A percentile compares a stretch with the other conserved stretches of the same genome.
Conservation (phyloP, 2,113 vertebrate genomes). For the Chionomys nivalis region DNA sequence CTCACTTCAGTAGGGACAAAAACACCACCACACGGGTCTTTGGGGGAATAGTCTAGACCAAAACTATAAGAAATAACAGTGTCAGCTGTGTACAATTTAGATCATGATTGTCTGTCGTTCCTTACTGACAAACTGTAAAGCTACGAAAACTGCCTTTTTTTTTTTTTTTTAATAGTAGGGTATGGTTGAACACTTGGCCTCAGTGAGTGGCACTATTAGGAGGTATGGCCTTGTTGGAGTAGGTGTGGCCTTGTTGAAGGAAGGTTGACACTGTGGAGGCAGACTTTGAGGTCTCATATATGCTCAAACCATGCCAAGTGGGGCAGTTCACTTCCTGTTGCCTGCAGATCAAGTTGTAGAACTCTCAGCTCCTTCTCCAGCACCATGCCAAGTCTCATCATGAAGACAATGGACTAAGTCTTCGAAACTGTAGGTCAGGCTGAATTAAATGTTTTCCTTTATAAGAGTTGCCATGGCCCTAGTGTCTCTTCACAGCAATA, state of each 20-base stretch:
- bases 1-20: neutral
- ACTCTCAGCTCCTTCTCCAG: neutral
- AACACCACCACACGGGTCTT: neutral
- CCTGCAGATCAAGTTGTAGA: neutral
- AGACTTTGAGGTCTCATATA: neutral
- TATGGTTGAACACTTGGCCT: neutral
- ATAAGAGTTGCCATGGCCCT: neutral
- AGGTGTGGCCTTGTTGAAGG: too few relatives aligned
- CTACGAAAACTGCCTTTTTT: neutral
- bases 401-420: neutral
- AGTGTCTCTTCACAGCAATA: neutral
- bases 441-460: neutral
- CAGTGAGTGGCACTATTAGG: neutral
- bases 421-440: neutral
- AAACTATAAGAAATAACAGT: neutral
- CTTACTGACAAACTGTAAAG: neutral
- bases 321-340: fast-evolving
- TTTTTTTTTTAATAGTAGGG: neutral
- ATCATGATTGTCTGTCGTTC: neutral
- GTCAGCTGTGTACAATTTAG: neutral
- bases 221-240: neutral
- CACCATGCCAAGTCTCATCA: neutral
- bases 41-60: neutral
- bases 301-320: neutral
- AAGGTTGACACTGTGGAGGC: neutral